Percentiles rank a stretch among this genome's conserved stretches.
phyloP scores from a whole-genome alignment of 2,797 vertebrate genomes.

The Galago senegalensis region DNA sequence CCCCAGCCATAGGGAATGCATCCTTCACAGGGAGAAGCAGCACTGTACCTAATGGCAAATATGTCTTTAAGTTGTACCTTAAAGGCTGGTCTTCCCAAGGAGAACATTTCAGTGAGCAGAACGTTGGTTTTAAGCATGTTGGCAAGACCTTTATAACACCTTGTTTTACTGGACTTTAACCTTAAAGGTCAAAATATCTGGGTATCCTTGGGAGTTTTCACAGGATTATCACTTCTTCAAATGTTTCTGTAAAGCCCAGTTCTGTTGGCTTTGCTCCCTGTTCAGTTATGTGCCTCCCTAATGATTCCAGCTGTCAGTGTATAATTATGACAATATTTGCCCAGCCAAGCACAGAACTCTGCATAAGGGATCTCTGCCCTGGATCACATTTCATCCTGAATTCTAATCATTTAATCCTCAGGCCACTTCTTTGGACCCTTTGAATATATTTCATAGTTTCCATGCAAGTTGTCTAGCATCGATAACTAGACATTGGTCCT shows the following conservation, averaged over 20 bases:
- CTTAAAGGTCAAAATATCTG: constrained; percentile 71
- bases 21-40: neutral
- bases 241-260: constrained; percentile 56
- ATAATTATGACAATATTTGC: constrained; percentile 36
- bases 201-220: constrained; percentile 72
- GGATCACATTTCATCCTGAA: constrained; percentile 41
- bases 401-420: constrained; percentile 39
- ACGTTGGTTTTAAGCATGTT: constrained; percentile 63
- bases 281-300: constrained; percentile 60
- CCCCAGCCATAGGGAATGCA: neutral
- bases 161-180: constrained; percentile 74
- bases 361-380: constrained; percentile 27
- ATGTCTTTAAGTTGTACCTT: constrained; percentile 41
- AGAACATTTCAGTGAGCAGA: neutral
- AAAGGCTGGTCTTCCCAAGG: too few relatives aligned
- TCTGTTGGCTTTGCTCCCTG: constrained; percentile 61
- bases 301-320: constrained; percentile 59
- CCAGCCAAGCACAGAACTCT: constrained; percentile 19
- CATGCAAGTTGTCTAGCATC: neutral
- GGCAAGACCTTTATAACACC: constrained; percentile 69
- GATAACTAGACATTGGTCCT: neutral
- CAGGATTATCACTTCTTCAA: constrained; percentile 76
- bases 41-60: neutral
- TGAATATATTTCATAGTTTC: neutral
- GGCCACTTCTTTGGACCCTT: constrained; percentile 21